Evolutionary conservation across 2,888 invertebrate species (phyloP).

Genomic region (Lumbricus terrestris): DNA sequence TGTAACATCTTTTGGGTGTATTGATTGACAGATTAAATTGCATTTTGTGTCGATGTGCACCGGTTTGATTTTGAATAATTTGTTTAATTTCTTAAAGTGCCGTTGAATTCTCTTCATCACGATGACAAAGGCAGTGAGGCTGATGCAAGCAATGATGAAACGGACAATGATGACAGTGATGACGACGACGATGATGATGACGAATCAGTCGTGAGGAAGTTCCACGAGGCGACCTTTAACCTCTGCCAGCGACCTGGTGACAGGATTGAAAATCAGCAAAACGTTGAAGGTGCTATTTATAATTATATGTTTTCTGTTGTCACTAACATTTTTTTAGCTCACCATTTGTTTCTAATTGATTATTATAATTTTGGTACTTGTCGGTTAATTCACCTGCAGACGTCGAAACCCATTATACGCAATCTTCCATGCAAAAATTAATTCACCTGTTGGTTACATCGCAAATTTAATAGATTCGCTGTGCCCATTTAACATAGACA

Average conservation of each 20-base stretch:
- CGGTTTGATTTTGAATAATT: not conserved
- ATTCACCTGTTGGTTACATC: too few relatives aligned
- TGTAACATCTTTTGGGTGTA: not conserved
- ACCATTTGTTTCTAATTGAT: not conserved
- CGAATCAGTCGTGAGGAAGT: slow-evolving; percentile 4
- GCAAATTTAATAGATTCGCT: too few relatives aligned
- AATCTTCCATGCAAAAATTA: too few relatives aligned
- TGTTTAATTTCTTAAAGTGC: not conserved
- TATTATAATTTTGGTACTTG: too few relatives aligned
- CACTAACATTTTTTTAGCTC: not conserved
- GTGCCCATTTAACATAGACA: too few relatives aligned
- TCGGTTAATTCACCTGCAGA: too few relatives aligned
- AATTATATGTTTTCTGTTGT: not conserved
- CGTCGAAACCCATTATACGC: too few relatives aligned
- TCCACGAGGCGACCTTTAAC: not conserved
- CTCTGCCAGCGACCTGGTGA: not conserved
- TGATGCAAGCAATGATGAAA: not conserved
- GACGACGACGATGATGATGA: not conserved
- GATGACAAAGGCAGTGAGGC: not conserved
- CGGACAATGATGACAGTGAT: not conserved
- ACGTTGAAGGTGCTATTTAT: not conserved
- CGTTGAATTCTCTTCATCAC: not conserved
- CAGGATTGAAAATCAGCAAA: not conserved
- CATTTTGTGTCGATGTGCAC: not conserved
- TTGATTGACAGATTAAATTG: not conserved